Evolutionary conservation across 2,888 invertebrate genomes (phyloP).

Genomic region (Kuschelorhynchus macadamiae): DNA sequence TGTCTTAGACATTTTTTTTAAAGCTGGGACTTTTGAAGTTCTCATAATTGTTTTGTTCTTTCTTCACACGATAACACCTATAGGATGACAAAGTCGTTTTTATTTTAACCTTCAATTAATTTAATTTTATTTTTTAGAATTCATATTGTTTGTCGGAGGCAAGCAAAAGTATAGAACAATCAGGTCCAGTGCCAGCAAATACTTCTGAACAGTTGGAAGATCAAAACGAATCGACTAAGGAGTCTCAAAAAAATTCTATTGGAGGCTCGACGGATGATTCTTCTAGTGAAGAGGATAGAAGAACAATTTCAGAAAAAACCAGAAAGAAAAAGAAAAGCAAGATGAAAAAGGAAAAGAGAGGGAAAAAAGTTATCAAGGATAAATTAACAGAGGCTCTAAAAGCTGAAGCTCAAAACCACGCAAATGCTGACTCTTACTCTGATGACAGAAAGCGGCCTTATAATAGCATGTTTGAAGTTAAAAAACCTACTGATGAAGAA

Average conservation of each 20-base stretch:
- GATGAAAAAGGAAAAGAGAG: slow-evolving; percentile 65
- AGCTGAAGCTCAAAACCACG: slow-evolving; percentile 77
- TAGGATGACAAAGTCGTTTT: too few relatives aligned
- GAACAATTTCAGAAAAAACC: slow-evolving; percentile 64
- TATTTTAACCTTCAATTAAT: too few relatives aligned
- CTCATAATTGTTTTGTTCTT: too few relatives aligned
- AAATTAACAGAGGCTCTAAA: slow-evolving; percentile 77
- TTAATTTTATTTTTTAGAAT: slow-evolving; percentile 71
- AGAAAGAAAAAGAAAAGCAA: slow-evolving; percentile 72
- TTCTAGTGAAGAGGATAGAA: slow-evolving; percentile 60
- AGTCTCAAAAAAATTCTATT: slow-evolving; percentile 42
- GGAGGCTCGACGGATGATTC: slow-evolving; percentile 51
- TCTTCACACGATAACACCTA: too few relatives aligned
- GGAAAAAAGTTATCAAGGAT: slow-evolving; percentile 69
- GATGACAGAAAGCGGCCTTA: slow-evolving; percentile 95
- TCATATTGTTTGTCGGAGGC: slow-evolving; percentile 90
- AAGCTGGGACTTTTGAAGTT: too few relatives aligned
- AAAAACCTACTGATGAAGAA: slow-evolving; percentile 91
- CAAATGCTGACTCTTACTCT: slow-evolving; percentile 76
- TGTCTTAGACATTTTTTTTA: too few relatives aligned
- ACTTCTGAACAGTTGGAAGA: slow-evolving; percentile 17
- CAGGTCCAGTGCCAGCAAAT: neutral
- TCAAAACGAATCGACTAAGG: slow-evolving; percentile 57
- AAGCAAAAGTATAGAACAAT: slow-evolving; percentile 66
- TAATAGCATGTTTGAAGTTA: slow-evolving; percentile 89